Base-by-base conservation (phyloP, 2,888 invertebrate species). In the Volucella inflata region DNA sequence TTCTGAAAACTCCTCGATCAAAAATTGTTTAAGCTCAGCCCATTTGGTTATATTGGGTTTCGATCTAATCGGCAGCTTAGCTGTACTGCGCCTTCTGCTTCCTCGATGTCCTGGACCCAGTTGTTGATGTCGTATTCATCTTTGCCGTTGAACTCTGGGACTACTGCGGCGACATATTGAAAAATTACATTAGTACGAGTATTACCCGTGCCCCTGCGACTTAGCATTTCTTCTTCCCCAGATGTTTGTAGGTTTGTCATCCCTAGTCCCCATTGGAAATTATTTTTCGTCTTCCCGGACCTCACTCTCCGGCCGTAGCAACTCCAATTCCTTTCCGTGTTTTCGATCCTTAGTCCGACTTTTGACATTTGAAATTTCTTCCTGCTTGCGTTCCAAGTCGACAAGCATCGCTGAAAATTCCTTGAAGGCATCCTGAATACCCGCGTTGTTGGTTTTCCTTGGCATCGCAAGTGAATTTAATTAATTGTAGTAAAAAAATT, bases 241-340 rank as follows among this genome's bases (percentile, higher is more conserved):
- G 65, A 21, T 3, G 65, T 51, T 10, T 67, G 51, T 2, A 53
- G 16, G 9, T 42, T 36, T 1, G 14, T 10, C 53, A 53, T 53
- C n/a, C 55, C 67, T 16, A 53, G 16, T n/a, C 14, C 44, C 48
- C 14, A 62, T 1, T 16, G 36, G 46, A 11, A 48, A 16, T 11
- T 46, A 46, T 36, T 42, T 46, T 14, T 68, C 51, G 17, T 67
- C 53, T 3, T 42, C 65, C 6, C 65, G 30, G 3, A 53, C 10
- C 50, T 40, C 42, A 16, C 21, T 59, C 44, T 67, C 51, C 17
- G 40, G 36, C 10, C 65, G 53, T 4, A 67, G 30, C 9, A 51
- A n/a, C 14, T 62, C 62, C 46, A 62, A n/a, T 30, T 62, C 62
- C 14, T 62, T 62, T 30, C 48, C 46, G 36, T 57, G 38, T 2